Percentiles rank a stretch among this genome's conserved stretches.
phyloP scores from a whole-genome alignment of 2,113 vertebrate genomes.

The Formicarius rufipectus region DNA sequence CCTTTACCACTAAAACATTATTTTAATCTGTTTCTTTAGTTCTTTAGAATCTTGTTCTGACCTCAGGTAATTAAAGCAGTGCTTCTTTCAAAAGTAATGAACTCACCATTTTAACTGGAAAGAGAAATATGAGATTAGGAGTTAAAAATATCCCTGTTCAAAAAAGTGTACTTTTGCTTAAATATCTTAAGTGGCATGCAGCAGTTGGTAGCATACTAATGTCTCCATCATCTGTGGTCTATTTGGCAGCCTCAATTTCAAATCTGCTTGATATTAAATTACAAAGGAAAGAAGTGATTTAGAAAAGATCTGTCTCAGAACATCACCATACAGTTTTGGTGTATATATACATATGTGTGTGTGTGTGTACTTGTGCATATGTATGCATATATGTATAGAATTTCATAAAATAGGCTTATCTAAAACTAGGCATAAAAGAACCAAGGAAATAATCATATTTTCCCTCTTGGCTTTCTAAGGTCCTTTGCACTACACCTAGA shows the following conservation, averaged over 20 bases:
- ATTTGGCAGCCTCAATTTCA: neutral
- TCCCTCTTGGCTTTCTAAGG: neutral
- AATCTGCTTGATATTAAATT: neutral
- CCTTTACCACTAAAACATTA: neutral
- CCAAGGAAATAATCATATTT: neutral
- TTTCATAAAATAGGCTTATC: neutral
- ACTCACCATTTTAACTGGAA: neutral
- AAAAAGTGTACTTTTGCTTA: neutral
- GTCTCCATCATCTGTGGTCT: neutral
- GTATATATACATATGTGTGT: too few relatives aligned
- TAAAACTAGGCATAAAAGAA: neutral
- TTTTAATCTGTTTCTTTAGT: neutral
- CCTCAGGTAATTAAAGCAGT: neutral
- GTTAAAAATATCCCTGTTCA: neutral
- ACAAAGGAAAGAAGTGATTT: neutral
- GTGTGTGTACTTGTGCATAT: neutral
- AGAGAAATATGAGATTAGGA: neutral
- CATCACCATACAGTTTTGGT: neutral
- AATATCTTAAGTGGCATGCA: neutral
- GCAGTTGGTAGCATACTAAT: neutral
- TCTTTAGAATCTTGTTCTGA: neutral
- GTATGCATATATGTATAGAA: rapidly evolving
- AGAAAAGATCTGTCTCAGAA: neutral
- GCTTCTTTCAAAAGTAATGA: slow-evolving; percentile 1
- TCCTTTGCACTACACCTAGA: neutral